Conservation (phyloP, 1,140 invertebrate species). For the Plodia interpunctella region DNA sequence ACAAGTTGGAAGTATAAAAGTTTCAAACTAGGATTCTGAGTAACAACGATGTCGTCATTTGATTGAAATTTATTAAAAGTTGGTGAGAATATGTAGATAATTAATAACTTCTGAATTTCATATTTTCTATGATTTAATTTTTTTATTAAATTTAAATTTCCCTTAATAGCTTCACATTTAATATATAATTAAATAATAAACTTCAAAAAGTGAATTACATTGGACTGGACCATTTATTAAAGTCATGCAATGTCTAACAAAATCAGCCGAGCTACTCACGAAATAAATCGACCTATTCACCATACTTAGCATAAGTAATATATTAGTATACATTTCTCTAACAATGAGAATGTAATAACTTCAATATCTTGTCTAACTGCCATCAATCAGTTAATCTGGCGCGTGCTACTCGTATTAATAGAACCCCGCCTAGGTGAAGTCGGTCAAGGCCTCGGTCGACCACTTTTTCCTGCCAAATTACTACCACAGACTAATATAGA, state of each 20-base stretch:
- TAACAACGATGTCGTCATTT: no score
- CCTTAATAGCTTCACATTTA: no score
- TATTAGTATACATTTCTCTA: background rate
- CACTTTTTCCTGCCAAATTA: constrained; percentile 29
- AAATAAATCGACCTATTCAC: constrained; percentile 1
- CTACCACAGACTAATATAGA: background rate
- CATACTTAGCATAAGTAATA: background rate
- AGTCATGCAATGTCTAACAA: background rate
- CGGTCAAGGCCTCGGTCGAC: constrained; percentile 52
- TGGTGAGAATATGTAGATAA: no score
- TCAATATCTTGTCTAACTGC: constrained; percentile 4
- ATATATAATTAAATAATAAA: no score
- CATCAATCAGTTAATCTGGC: constrained; percentile 22
- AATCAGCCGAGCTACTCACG: background rate
- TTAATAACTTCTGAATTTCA: no score
- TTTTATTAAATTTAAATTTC: no score
- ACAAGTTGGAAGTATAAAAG: background rate
- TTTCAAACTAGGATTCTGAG: no score
- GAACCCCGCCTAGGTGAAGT: constrained; percentile 35
- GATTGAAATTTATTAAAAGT: no score
- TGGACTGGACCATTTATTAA: background rate
- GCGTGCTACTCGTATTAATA: constrained; percentile 27
- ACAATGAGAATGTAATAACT: constrained; percentile 13
- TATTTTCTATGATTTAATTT: no score
- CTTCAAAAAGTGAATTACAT: background rate